Evolutionary conservation across 35 echinoderm and acorn worm species (phyloP), one percentile per base, ranked within the genome.

Genomic region (Hemicentrotus pulcherrimus): DNA sequence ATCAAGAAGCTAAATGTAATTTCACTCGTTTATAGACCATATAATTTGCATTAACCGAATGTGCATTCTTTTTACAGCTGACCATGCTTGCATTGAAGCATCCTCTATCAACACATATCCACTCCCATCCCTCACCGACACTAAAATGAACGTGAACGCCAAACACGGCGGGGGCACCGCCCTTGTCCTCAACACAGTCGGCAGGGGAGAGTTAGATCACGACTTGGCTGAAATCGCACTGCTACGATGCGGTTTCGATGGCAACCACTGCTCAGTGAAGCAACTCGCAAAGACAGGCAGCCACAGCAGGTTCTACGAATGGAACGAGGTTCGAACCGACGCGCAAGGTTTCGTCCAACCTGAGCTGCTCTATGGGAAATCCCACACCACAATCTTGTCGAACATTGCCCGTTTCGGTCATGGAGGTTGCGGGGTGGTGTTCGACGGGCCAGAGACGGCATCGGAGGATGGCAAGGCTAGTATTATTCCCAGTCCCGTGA

Each of bases 81-180:
- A 96, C 6, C 87, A 95, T 91, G 86, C 97, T 92, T 96, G 95
- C 45, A 65, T 97, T 31, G 96, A 96, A 90, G 97, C 91, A 18
- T 95, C 78, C 24, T 94, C 96, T 46, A 31, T 28, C 35, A 90
- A 86, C 46, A 94, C 8, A 7, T 94, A 95, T 41, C 97, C 97
- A 4, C 92, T 97, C 47, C 94, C 93, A 45, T 86, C 95, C 0
- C 96, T 91, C 31, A 95, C 91, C 88, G 94, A 97, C 22, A 95
- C 96, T 5, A 60, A 88, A 22, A 97, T 97, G 32, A 98, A 95
- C 32, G 96, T 98, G 11, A 98, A 98, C 94, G 97, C 94, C 6
- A 94, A 91, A 16, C 87, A 96, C 93, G 97, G 97, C 16, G 97
- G 97, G 22, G 97, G 97, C 24, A 96, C 96, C 32, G 97, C 96